Base-by-base conservation (phyloP, 2,888 invertebrate genomes). In the Hyppa rectilinea region DNA sequence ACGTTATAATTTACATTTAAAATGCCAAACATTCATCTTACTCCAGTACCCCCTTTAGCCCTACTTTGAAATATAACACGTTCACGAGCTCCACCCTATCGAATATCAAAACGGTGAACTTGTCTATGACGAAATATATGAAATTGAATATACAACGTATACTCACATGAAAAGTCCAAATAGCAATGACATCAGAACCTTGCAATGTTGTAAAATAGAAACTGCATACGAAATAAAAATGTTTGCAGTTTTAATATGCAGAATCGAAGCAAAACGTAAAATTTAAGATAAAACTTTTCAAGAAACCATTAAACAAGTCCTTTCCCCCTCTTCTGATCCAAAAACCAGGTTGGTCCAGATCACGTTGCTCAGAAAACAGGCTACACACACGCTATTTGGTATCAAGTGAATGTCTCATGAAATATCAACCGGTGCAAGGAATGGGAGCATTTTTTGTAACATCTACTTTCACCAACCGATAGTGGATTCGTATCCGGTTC, bases 401-500 rank as follows among this genome's bases (percentile, higher is more conserved):
- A 87, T 90, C 84, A 89, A 94, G 95, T 92, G 95, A 95, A 95
- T 90, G 95, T 93, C 93, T 93, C 94, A 92, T 93, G 93, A 94
- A 95, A 95, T 94, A 94, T 94, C 94, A 93, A 92, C 90, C 90
- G 87, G 90, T 88, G 90, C 87, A 90, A 92, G 95, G 93, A 96
- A 95, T 95, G 94, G 92, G 95, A 95, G 93, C 95, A 95, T 95
- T 96, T 96, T 96, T 96, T 95, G 95, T 95, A 91, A 92, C 91
- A 89, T 91, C 94, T 95, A 96, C 95, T 96, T 96, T 96, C 95
- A 95, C 95, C 95, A 82, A 85, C 90, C 92, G 91, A 93, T 93
- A 93, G 93, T 92, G 90, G 92, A 90, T 89, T 93, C 90, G 93
- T 90, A 94, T 95, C 95, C 95, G 95, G 95, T 92, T 95, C 89